Base-by-base conservation (phyloP, 2,797 vertebrate species). In the Coregonus suidteri region DNA sequence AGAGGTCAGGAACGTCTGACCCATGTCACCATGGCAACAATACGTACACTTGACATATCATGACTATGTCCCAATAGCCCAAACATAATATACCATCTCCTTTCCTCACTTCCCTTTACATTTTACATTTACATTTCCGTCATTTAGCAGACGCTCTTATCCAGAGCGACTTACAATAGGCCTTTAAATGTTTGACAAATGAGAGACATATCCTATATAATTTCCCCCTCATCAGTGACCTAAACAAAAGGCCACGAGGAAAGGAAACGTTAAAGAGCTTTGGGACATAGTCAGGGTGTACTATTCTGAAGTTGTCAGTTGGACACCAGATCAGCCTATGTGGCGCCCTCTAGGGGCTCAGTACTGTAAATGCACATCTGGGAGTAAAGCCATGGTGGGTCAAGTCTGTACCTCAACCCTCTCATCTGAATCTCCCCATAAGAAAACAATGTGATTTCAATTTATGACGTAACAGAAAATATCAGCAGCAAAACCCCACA, bases 271-370 rank as follows among this genome's bases (percentile, higher is more conserved):
- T 52, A 56, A 75, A 34, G 65, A 20, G 37, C 7, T 47, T 65
- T 35, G 75, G 67, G 77, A 83, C 0, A 68, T 62, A 62, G 76
- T 70, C 84, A 74, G 30, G 52, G 74, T 59, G 65, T 41, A 34
- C 59, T 78, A 54, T 53, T 83, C 79, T 31, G 25, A 30, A 54
- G 25, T 15, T 20, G 52, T 72, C 71, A 72, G 6, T 14, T 7
- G 74, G 52, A 79, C 37, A 71, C 11, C 74, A 47, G 80, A 78
- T 65, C 79, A 83, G 87, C 5, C n/a, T 5, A 53, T 16, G 52
- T 31, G 7, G 30, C 25, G 1, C 87, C 87, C 86, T 85, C 88
- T 88, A 83, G 83, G 77, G 89, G 88, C 62, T 81, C 73, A 83
- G 86, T 59, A 69, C 75, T 51, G 67, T 79, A 79, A 79, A 85